A percentile compares a stretch with the other conserved stretches of the same genome.
These are phyloP conservation scores for Riptortus pedestris DNA, from an alignment of 1,140 invertebrate species.

Conservation along the genomic window DNA sequence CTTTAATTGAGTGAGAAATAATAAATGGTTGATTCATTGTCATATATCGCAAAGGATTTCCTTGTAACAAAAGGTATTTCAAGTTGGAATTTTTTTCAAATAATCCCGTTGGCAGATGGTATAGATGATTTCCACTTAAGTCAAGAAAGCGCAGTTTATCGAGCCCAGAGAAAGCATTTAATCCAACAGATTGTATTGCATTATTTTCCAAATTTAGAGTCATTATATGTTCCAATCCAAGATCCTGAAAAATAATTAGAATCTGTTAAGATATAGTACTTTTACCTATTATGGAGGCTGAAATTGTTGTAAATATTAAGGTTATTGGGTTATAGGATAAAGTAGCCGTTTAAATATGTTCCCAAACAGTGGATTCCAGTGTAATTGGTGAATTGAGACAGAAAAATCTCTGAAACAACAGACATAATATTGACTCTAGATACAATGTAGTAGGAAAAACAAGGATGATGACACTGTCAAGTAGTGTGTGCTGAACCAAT, in stretches of 20 bases:
- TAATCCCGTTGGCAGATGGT: not conserved
- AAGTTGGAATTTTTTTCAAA: conserved; percentile 4
- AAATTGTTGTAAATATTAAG: too few relatives aligned
- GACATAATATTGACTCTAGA: too few relatives aligned
- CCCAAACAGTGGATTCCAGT: too few relatives aligned
- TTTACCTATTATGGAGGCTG: too few relatives aligned
- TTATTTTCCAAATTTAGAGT: conserved; percentile 10
- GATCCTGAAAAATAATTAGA: conserved; percentile 7
- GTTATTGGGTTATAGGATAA: too few relatives aligned
- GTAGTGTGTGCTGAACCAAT: too few relatives aligned
- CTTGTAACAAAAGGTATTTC: not conserved
- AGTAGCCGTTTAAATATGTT: too few relatives aligned
- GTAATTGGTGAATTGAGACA: too few relatives aligned
- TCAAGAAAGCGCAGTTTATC: not conserved
- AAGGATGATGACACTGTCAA: too few relatives aligned
- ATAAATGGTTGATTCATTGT: not conserved
- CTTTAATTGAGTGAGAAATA: not conserved
- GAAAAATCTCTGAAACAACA: too few relatives aligned
- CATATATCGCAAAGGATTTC: not conserved
- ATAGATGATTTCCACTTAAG: conserved; percentile 16
- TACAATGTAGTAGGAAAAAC: too few relatives aligned
- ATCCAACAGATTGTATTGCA: conserved; percentile 12
- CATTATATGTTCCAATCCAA: not conserved
- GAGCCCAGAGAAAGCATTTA: conserved; percentile 16
- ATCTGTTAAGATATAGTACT: too few relatives aligned